Evolutionary conservation across 2,113 vertebrate genomes (phyloP).

Genomic region (Phaethornis superciliosus): DNA sequence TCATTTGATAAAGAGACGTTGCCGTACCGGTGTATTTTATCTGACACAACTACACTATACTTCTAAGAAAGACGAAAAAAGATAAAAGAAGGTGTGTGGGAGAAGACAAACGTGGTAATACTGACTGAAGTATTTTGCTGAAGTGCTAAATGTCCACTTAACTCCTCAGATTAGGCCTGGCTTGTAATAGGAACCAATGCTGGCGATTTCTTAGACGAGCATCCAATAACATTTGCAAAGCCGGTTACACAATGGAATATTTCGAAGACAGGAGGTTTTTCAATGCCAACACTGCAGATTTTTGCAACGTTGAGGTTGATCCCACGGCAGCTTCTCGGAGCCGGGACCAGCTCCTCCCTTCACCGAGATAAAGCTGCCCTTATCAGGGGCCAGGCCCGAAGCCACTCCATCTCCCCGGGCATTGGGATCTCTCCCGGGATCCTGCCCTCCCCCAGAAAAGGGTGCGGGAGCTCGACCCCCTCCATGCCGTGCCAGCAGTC

Average conservation of each 20-base stretch:
- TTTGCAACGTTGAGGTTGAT: neutral
- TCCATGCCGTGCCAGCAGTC: too few relatives aligned
- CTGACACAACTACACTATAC: neutral
- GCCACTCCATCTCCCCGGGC: too few relatives aligned
- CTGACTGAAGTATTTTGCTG: fast-evolving
- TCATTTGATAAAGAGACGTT: neutral
- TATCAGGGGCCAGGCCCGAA: neutral
- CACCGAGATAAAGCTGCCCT: fast-evolving
- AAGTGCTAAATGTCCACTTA: neutral
- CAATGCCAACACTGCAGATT: neutral
- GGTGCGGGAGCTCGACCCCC: too few relatives aligned
- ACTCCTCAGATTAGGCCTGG: neutral
- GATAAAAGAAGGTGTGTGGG: fast-evolving
- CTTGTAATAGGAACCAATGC: neutral
- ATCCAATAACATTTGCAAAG: neutral
- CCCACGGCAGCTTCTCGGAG: neutral
- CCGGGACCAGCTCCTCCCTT: neutral
- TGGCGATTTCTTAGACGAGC: neutral
- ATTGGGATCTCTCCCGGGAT: neutral
- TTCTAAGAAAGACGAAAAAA: neutral
- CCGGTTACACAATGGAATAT: fast-evolving
- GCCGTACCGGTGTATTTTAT: neutral
- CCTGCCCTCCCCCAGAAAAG: neutral
- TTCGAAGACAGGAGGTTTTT: neutral
- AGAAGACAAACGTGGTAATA: neutral